These are phyloP conservation scores for Notolabrus celidotus DNA, from an alignment of 2,797 vertebrate genomes.

Conservation along the genomic window DNA sequence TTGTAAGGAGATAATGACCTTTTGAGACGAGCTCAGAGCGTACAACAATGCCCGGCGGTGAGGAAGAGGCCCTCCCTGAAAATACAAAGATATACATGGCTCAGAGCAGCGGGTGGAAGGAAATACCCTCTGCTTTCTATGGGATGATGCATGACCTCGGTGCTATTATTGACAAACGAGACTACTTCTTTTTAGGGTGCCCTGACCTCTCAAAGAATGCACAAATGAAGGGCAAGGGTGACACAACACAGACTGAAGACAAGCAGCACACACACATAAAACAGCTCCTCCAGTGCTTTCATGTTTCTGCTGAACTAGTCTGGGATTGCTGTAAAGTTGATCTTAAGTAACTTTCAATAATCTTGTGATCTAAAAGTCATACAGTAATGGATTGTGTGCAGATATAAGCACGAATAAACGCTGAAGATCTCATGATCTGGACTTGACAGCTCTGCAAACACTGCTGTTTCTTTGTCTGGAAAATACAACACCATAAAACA, in stretches of 20 bases:
- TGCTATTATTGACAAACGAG: constrained; percentile 3
- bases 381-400: background rate
- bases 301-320: background rate
- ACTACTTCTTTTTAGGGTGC: constrained; percentile 1
- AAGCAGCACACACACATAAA: too few species aligned
- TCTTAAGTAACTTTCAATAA: background rate
- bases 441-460: constrained; percentile 5
- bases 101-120: constrained; percentile 50
- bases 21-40: constrained; percentile 23
- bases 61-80: constrained; percentile 75
- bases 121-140: constrained; percentile 62
- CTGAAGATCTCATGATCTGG: constrained; percentile 21
- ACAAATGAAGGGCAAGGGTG: background rate
- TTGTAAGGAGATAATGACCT: constrained; percentile 51
- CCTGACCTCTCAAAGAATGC: constrained; percentile 1
- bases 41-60: constrained; percentile 67
- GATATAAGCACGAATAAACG: background rate
- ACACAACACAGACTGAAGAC: background rate
- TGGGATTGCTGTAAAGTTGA: too few species aligned
- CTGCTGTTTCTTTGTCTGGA: background rate
- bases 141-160: constrained; percentile 50
- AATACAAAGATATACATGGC: constrained; percentile 67
- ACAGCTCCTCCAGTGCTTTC: too few species aligned
- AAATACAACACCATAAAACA: too few species aligned
- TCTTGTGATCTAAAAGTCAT: background rate